These are phyloP conservation scores for Monochamus alternatus DNA, from an alignment of 2,888 invertebrate species.

Conservation along the genomic window DNA sequence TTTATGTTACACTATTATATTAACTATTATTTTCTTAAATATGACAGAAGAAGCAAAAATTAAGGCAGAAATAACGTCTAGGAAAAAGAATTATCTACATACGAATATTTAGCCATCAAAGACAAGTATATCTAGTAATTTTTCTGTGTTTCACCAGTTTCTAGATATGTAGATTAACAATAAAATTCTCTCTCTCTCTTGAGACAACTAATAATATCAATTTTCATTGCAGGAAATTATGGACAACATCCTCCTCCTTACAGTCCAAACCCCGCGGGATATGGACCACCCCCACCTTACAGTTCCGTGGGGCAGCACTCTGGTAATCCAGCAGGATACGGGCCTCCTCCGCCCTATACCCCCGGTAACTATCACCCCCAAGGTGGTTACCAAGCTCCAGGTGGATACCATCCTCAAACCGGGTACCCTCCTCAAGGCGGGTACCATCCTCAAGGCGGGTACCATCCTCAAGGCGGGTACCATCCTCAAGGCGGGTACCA, in stretches of 20 bases:
- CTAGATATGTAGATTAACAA: too few relatives aligned
- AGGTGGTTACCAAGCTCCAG: constrained; percentile 9
- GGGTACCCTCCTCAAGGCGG: constrained; percentile 16
- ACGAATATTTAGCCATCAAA: too few relatives aligned
- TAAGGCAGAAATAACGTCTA: too few relatives aligned
- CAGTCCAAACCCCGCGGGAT: constrained; percentile 49
- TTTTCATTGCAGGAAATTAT: constrained; percentile 14
- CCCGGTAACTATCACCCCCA: constrained; percentile 41
- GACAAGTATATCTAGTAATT: too few relatives aligned
- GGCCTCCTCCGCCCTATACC: constrained; percentile 54
- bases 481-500: constrained; percentile 41
- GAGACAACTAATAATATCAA: too few relatives aligned
- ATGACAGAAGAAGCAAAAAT: too few relatives aligned
- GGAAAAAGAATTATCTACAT: too few relatives aligned
- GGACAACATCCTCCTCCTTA: constrained; percentile 53
- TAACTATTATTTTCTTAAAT: too few relatives aligned
- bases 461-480: constrained; percentile 44
- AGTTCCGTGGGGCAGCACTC: too few relatives aligned
- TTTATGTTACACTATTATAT: too few relatives aligned
- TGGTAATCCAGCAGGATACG: constrained; percentile 54
- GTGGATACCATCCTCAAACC: constrained; percentile 13
- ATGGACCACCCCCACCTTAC: constrained; percentile 50
- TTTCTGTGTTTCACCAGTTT: too few relatives aligned
- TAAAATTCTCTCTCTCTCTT: too few relatives aligned
- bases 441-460: constrained; percentile 46